phyloP scores from a whole-genome alignment of 2,113 vertebrate species.

The Cygnus buccinator region DNA sequence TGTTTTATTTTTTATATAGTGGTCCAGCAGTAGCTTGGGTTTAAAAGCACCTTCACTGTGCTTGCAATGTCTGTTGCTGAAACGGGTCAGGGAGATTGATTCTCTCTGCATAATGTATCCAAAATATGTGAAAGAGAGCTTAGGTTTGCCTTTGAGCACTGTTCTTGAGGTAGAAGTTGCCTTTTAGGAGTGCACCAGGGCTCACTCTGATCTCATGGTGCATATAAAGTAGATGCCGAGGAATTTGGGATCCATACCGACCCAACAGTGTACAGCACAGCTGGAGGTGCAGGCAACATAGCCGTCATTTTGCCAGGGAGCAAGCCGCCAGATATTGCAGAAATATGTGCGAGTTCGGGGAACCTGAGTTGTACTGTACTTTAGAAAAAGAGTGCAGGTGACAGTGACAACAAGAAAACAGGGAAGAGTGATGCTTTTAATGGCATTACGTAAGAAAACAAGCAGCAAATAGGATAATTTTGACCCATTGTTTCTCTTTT shows the following conservation, averaged over 20 bases:
- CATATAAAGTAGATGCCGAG: rapidly evolving
- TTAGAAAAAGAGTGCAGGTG: neutral
- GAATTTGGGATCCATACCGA: neutral
- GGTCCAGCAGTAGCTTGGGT: neutral
- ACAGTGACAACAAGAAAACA: neutral
- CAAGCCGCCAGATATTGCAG: neutral
- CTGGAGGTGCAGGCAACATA: neutral
- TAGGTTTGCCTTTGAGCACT: neutral
- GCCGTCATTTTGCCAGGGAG: neutral
- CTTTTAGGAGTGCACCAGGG: rapidly evolving
- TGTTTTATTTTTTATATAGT: neutral
- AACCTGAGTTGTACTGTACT: neutral
- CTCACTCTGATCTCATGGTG: neutral
- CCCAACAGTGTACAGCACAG: rapidly evolving
- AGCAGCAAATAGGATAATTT: neutral
- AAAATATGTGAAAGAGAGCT: rapidly evolving
- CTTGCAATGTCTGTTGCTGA: neutral
- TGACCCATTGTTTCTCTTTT: neutral
- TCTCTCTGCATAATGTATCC: neutral
- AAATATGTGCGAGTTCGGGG: neutral
- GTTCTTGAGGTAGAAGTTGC: neutral
- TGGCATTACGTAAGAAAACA: neutral
- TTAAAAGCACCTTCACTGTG: neutral
- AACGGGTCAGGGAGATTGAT: neutral
- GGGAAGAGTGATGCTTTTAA: neutral